phyloP scores from a whole-genome alignment of 2,113 vertebrate species.

The Stictonetta naevosa region DNA sequence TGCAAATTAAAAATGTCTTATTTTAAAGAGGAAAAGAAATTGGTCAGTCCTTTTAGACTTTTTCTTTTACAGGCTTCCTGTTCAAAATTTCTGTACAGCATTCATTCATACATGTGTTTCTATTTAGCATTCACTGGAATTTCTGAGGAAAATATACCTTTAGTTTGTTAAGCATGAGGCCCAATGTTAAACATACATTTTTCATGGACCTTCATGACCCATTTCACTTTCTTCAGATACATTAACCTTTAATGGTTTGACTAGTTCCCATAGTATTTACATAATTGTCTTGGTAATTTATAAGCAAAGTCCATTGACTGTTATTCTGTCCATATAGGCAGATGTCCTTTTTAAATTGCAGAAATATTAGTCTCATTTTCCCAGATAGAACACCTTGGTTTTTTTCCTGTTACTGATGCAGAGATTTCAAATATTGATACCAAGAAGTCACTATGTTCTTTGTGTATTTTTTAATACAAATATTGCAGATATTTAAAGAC shows the following conservation, averaged over 20 bases:
- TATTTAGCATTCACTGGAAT: rapidly evolving
- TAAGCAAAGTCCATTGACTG: background rate
- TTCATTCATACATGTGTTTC: background rate
- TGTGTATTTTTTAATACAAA: background rate
- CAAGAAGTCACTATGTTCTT: background rate
- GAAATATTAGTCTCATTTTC: background rate
- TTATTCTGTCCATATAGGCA: background rate
- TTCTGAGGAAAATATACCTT: background rate
- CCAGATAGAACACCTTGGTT: background rate
- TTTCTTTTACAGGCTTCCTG: background rate
- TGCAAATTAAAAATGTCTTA: background rate
- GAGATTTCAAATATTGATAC: background rate
- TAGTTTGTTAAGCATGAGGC: background rate
- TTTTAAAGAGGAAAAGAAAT: background rate
- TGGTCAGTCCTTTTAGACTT: background rate
- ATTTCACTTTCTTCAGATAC: background rate
- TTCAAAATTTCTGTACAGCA: background rate
- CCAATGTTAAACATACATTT: background rate
- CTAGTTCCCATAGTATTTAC: background rate
- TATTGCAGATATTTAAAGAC: background rate
- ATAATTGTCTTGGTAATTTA: background rate
- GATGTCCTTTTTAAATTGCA: background rate
- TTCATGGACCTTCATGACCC: background rate
- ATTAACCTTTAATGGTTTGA: background rate
- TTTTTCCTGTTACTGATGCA: background rate